Evolutionary conservation across 2,888 invertebrate species (phyloP).

Genomic region (Gastrophysa polygoni): DNA sequence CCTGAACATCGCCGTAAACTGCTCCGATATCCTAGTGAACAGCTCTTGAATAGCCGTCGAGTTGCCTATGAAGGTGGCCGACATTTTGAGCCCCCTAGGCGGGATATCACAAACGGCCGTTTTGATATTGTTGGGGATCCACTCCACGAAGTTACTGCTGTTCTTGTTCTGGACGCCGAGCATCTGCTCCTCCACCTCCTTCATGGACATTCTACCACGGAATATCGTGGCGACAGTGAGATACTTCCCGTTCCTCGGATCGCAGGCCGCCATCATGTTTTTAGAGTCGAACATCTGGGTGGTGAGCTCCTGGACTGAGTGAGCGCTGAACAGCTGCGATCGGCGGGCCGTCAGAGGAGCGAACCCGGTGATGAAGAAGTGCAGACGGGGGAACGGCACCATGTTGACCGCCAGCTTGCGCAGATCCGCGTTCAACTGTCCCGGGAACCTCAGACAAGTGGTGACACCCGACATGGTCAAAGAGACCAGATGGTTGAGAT

Average conservation of each 20-base stretch:
- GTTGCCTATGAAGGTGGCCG: constrained; percentile 92
- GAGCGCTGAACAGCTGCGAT: constrained; percentile 75
- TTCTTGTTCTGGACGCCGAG: constrained; percentile 68
- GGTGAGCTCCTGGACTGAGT: constrained; percentile 76
- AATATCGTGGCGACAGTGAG: constrained; percentile 73
- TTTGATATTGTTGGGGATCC: constrained; percentile 88
- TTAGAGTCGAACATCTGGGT: constrained; percentile 80
- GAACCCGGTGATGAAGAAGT: constrained; percentile 98
- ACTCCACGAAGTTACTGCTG: constrained; percentile 66
- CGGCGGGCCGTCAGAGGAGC: constrained; percentile 90
- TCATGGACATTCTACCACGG: constrained; percentile 73
- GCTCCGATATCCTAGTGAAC: constrained; percentile 88
- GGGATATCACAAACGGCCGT: constrained; percentile 93
- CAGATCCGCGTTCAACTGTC: constrained; percentile 91
- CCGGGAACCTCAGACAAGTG: constrained; percentile 85
- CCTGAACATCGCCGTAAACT: constrained; percentile 66
- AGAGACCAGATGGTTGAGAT: constrained; percentile 86
- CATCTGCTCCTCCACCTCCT: constrained; percentile 79
- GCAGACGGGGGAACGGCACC: constrained; percentile 96
- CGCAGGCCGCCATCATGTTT: constrained; percentile 81
- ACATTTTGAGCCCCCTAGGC: constrained; percentile 89
- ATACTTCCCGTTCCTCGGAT: constrained; percentile 73
- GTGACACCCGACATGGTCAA: constrained; percentile 88
- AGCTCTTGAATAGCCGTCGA: constrained; percentile 91
- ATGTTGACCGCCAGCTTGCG: constrained; percentile 93